Evolutionary conservation across 2,797 vertebrate species (phyloP), one percentile per base, ranked within the genome.

Genomic region (Coregonus sp.): DNA sequence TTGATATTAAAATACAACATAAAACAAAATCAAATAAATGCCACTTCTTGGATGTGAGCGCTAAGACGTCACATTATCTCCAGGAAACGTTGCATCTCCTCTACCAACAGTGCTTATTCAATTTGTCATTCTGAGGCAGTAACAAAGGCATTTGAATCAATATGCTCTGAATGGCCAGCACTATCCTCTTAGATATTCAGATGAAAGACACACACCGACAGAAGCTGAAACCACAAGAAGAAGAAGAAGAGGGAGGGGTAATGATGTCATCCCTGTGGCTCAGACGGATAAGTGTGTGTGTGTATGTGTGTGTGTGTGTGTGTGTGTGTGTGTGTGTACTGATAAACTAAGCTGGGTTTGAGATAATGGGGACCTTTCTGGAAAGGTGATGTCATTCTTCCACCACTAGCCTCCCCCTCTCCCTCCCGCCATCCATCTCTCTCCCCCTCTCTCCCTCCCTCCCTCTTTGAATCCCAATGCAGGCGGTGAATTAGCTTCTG

Each of bases 301-400:
- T 40, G 6, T 40, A 0, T 37, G 1, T 40, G 5, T 40, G 37
- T 40, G 37, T 40, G 37, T 40, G 37, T 40, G 37, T 40, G 37
- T 40, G 37, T 40, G 37, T 40, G 37, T 40, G 37, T 40, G 37
- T 47, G 40, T 47, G 40, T 47, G 40, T 47, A 9, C 9, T 2
- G 40, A 47, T 47, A 11, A 47, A 47, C 86, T 87, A 84, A 92
- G 88, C 91, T 70, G 75, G 86, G 91, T 86, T 90, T 91, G 90
- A 93, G 92, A 92, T 94, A 93, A 93, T 93, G 88, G 91, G 92
- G 92, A 94, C 91, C 91, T 92, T 92, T 92, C 90, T 87, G 90
- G 87, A 83, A 76, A 91, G 91, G 89, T 94, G 92, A 93, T 94
- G 93, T 94, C 93, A 93, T 92, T 89, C 89, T 91, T 89, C 80